Evolutionary conservation across 2,888 invertebrate genomes (phyloP), one percentile per base, ranked within the genome.

Genomic region (Hemicrepidius hirtus): DNA sequence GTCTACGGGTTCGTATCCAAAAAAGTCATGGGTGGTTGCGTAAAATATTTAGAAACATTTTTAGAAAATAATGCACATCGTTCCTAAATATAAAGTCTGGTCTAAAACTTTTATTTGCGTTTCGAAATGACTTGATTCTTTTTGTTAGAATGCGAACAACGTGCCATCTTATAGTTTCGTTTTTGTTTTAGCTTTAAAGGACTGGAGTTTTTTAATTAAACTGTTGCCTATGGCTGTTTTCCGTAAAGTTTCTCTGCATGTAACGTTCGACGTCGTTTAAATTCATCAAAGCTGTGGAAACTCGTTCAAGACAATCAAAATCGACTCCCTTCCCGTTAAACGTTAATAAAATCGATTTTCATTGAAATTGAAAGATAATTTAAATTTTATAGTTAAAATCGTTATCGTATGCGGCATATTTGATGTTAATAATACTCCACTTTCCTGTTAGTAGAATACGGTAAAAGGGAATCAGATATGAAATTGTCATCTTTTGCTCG

Each of bases 181-280:
- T 3, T 24, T 21, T 12, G 50, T 12, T 3, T 24, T 21, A 3
- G 50, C 24, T 50, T 50, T 21, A 50, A 5, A 21, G 20, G 24
- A 18, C 3, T 24, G 21, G 21, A 50, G 50, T 50, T 50, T 50
- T 50, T 50, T 50, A 50, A 50, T 50, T 50, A 50, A 50, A 24
- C 50, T 50, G 50, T 50, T 50, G 50, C 50, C 24, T 12, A 24
- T 24, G 50, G 50, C 1, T 2, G 20, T 46, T 50, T 21, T 50
- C 7, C 50, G 6, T 24, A 9, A 50, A 24, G 12, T 18, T 21
- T 10, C 9, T 9, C 50, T 50, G 24, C 24, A 24, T 50, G 50
- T 50, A 24, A 50, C 5, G 50, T 24, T 50, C 24, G n/a, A 24
- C 50, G n/a, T 50, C 12, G 50, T 50, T 50, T 21, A 50, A 50